Conservation (phyloP, 2,888 invertebrate species). For the Cyrtodaria siliqua region DNA sequence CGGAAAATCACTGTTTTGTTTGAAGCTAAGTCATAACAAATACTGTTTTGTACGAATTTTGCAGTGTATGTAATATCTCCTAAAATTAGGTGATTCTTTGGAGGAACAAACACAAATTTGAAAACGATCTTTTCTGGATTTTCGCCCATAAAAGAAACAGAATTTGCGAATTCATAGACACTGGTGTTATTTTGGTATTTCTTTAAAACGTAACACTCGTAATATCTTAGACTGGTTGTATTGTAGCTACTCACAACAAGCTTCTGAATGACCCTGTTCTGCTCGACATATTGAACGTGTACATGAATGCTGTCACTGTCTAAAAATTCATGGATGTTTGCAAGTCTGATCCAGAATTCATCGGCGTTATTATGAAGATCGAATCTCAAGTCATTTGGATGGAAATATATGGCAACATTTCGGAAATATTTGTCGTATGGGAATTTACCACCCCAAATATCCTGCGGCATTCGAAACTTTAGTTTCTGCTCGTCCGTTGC, state of each 20-base stretch:
- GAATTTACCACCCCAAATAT: conserved; percentile 50
- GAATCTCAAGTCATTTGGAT: conserved; percentile 53
- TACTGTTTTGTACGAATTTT: conserved; percentile 20
- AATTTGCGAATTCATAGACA: conserved; percentile 26
- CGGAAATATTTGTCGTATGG: conserved; percentile 70
- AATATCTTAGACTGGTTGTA: conserved; percentile 27
- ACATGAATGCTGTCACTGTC: conserved; percentile 29
- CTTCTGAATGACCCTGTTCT: conserved; percentile 29
- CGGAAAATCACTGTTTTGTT: conserved; percentile 33
- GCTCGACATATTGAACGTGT: conserved; percentile 28
- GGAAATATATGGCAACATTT: conserved; percentile 70
- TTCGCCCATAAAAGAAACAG: conserved; percentile 14
- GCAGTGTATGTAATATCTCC: conserved; percentile 71
- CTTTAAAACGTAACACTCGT: conserved; percentile 66
- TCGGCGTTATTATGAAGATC: conserved; percentile 4
- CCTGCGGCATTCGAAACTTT: conserved; percentile 47
- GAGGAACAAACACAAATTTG: conserved; percentile 51
- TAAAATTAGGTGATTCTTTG: conserved; percentile 52
- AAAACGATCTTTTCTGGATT: conserved; percentile 43
- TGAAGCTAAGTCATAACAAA: conserved; percentile 42
- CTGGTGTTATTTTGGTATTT: conserved; percentile 14
- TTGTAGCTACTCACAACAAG: conserved; percentile 47
- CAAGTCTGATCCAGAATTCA: conserved; percentile 67
- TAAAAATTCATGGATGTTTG: conserved; percentile 44
- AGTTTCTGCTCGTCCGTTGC: conserved; percentile 38